A percentile compares a stretch with the other conserved stretches of the same genome.
Conservation (phyloP, 2,113 vertebrate species). For the Arothron firmamentum region DNA sequence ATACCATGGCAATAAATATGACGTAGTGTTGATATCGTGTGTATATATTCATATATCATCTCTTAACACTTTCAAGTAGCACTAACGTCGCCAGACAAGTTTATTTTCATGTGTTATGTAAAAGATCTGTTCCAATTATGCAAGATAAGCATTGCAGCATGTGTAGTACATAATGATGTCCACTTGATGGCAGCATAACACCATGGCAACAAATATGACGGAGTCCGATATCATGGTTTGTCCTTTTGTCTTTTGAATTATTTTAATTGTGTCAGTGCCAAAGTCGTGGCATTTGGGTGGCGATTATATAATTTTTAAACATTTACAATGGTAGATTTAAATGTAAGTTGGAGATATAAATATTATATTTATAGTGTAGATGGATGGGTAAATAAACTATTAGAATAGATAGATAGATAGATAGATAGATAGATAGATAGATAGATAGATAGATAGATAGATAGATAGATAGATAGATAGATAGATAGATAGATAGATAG, state of each 20-base stretch:
- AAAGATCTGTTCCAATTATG: slow-evolving; percentile 48
- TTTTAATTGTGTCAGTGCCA: too few species aligned
- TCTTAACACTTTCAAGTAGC: too few species aligned
- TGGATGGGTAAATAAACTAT: too few species aligned
- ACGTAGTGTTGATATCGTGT: background rate
- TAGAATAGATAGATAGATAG: background rate
- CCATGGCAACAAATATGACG: background rate
- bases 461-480: background rate
- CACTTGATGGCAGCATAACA: slow-evolving; percentile 34
- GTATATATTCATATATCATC: too few species aligned
- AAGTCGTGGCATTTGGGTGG: too few species aligned
- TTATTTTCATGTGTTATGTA: slow-evolving; percentile 35
- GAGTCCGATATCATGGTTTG: background rate
- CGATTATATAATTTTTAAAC: too few species aligned
- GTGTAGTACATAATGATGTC: background rate
- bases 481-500: background rate
- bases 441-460: slow-evolving; percentile 2
- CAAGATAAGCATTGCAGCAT: slow-evolving; percentile 22
- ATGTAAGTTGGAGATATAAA: too few species aligned
- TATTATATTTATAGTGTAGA: too few species aligned
- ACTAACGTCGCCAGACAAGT: background rate
- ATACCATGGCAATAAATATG: background rate
- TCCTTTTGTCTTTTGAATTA: background rate
- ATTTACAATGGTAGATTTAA: too few species aligned
- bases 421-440: background rate